Base-by-base conservation (phyloP, 2,113 vertebrate genomes). In the Syngnathus scovelli region DNA sequence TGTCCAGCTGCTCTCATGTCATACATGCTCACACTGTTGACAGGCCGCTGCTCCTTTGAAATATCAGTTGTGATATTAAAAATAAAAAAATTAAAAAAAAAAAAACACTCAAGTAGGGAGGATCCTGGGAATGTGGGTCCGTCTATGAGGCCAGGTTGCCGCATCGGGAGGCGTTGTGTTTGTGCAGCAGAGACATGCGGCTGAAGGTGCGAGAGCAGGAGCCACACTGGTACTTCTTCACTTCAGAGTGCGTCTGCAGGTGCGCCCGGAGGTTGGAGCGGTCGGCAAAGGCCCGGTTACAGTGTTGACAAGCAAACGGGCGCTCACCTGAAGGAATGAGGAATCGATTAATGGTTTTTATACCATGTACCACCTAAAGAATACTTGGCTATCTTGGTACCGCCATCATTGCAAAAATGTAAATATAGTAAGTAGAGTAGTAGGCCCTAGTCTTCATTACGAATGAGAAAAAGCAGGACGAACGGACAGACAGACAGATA, bases 201-300 rank as follows among this genome's bases (percentile, higher is more conserved):
- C 96, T 98, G 93, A 99, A 99, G 92, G 96, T 98, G 72, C 96
- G 92, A 6, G 95, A 92, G 70, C 96, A 99, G 48, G 90, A 90
- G 83, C 89, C 86, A 58, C 96, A 99, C 83, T 95, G 95, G 89
- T 99, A 99, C 90, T 98, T 98, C 91, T 99, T 99, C 76, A 99
- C 95, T 27, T 98, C 94, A 0, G 96, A 96, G 88, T 99, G 96
- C 58, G 96, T 99, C 92, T 99, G 96, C 81, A 98, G 92, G 87
- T 99, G 96, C 43, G 96, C 96, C 0, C 96, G 92, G 69, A 99
- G 94, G 90, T 99, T 99, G 67, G 96, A 98, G 81, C 96, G 95
- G 85, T 99, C 96, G 0, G 96, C 96, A 16, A 99, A 99, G 38
- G 96, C 96, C 0, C 96, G 91, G 89, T 89, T 98, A 80, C 96